Evolutionary conservation across 2,888 invertebrate species (phyloP), one percentile per base, ranked within the genome.

Genomic region (Polia nebulosa): DNA sequence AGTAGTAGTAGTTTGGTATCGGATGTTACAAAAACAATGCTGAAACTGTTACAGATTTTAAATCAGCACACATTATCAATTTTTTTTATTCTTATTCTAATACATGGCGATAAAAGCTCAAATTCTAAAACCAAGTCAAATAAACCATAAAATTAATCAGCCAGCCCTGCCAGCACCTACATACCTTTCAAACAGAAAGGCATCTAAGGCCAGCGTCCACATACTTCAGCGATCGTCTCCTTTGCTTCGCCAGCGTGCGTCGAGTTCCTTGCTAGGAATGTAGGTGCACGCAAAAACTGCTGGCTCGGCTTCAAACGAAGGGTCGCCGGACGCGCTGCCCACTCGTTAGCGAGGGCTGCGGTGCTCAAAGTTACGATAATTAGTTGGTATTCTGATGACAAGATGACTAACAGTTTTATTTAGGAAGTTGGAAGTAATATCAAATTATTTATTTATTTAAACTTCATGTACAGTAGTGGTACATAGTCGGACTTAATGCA

Each of bases 271-370:
- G 83, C 85, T 82, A 80, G 91, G 94, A 93, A 95, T 94, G 93
- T 91, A 91, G 90, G 91, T 89, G 90, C 90, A 90, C 90, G 89
- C 92, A 94, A 94, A 95, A 94, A 94, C 89, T 92, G 88, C 90
- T 89, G 87, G 59, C 84, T 82, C 84, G 85, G 90, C 90, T 91
- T 92, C 93, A 93, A 94, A 93, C 93, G 90, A 89, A 92, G 93
- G 93, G 94, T 91, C 88, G 88, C 87, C 86, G 88, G 89, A 89
- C 91, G 85, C 52, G 60, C 87, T 87, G 87, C 83, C 85, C 87
- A 85, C 91, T 93, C 92, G 93, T 92, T 93, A 93, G 87, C 89
- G 78, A 59, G 60, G 61, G 2, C 87, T 79, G 63, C 8, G 86
- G 34, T 63, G 82, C 85, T 86, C 91, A 93, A 94, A 89, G 72